A percentile compares a stretch with the other conserved stretches of the same genome.
Evolutionary conservation across 2,113 vertebrate species (phyloP).

Genomic region (Trematocara nigrifrons): DNA sequence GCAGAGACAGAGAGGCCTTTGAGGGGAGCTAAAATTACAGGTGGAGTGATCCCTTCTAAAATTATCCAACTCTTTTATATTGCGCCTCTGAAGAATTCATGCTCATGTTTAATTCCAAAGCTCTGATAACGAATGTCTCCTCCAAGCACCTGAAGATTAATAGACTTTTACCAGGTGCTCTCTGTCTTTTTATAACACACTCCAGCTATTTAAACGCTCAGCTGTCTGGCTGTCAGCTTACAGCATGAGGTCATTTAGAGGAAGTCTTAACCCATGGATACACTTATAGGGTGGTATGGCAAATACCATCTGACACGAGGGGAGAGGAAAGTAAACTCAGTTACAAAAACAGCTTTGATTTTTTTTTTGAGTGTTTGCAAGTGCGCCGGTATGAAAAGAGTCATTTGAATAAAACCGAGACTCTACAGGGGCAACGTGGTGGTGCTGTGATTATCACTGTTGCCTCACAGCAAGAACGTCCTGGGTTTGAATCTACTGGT

Average conservation of each 20-base stretch:
- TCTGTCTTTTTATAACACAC: slow-evolving; percentile 72
- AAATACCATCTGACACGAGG: not conserved
- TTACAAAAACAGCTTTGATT: not conserved
- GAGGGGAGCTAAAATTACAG: slow-evolving; percentile 77
- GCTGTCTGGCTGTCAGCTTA: slow-evolving; percentile 53
- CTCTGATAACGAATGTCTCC: slow-evolving; percentile 75
- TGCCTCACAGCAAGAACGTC: not conserved
- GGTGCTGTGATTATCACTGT: not conserved
- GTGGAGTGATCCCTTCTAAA: slow-evolving; percentile 81
- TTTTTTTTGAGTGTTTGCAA: not conserved
- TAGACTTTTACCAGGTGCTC: slow-evolving; percentile 72
- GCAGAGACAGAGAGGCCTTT: slow-evolving; percentile 69
- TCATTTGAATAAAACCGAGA: not conserved
- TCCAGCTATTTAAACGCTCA: slow-evolving; percentile 66
- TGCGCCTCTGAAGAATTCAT: slow-evolving; percentile 74
- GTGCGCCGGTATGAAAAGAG: not conserved
- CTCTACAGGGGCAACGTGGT: not conserved
- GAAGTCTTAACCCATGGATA: slow-evolving; percentile 18
- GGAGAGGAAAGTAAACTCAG: not conserved
- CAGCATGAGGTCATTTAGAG: slow-evolving; percentile 52
- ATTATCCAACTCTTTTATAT: slow-evolving; percentile 81
- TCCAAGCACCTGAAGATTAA: slow-evolving; percentile 76
- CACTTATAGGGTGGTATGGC: not conserved
- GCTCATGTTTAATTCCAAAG: slow-evolving; percentile 79
- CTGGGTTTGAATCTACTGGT: not conserved